Conservation (phyloP, 2,113 vertebrate species). For the Tympanuchus pallidicinctus region DNA sequence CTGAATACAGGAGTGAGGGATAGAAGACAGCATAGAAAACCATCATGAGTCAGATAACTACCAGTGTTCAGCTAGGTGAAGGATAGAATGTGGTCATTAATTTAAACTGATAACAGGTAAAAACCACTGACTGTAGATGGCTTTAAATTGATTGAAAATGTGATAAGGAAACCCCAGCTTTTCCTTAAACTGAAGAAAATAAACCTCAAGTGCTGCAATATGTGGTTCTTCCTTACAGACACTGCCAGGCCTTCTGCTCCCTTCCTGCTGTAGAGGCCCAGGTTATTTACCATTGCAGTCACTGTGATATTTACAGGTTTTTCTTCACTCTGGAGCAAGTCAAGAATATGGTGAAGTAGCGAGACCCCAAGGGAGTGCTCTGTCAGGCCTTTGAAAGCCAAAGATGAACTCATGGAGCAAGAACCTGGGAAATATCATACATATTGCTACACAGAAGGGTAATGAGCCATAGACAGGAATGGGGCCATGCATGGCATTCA, state of each 20-base stretch:
- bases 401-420: not conserved
- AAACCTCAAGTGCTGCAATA: not conserved
- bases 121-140: not conserved
- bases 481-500: not conserved
- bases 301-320: not conserved
- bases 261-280: not conserved
- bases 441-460: not conserved
- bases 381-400: not conserved
- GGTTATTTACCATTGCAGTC: not conserved
- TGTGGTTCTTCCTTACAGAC: not conserved
- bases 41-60: not conserved
- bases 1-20: not conserved
- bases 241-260: not conserved
- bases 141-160: not conserved
- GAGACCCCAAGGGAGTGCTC: not conserved
- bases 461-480: not conserved
- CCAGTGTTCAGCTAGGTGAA: not conserved
- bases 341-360: not conserved
- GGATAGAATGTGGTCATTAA: not conserved
- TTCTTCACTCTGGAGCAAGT: not conserved
- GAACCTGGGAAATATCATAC: not conserved
- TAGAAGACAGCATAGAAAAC: not conserved
- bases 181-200: not conserved
- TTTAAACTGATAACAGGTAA: not conserved
- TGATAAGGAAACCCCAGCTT: not conserved